Evolutionary conservation across 2,888 invertebrate species (phyloP).

Genomic region (Eugnorisma glareosa): DNA sequence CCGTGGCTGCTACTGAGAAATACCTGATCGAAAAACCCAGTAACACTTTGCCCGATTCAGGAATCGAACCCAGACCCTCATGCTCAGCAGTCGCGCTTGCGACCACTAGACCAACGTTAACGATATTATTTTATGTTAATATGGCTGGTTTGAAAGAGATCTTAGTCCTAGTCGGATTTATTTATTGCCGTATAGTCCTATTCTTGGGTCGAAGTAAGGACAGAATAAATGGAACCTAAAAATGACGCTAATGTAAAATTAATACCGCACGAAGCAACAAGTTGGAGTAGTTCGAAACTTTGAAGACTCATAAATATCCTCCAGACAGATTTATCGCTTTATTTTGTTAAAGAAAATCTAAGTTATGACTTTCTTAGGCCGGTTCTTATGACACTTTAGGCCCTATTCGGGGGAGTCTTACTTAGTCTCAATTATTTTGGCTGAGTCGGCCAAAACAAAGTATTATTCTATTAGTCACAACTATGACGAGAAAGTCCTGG

Average conservation of each 20-base stretch:
- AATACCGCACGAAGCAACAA: conserved; percentile 42
- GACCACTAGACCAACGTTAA: too few species aligned
- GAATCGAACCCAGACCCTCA: too few species aligned
- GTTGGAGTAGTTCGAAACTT: conserved; percentile 20
- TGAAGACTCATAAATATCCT: conserved; percentile 37
- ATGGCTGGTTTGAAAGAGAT: background rate
- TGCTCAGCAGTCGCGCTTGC: too few species aligned
- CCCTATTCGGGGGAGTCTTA: background rate
- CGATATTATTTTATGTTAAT: background rate
- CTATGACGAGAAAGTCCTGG: background rate
- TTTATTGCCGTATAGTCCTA: background rate
- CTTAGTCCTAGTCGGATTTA: background rate
- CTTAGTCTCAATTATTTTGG: background rate
- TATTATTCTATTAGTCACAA: background rate
- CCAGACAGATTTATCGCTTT: conserved; percentile 38
- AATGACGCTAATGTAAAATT: conserved; percentile 7
- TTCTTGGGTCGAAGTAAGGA: background rate
- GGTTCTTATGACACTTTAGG: background rate
- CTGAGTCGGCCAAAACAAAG: background rate
- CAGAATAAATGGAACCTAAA: conserved; percentile 2
- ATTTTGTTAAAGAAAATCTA: conserved; percentile 15
- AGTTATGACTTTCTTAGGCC: conserved; percentile 16
- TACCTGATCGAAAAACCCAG: too few species aligned
- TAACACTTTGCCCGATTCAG: too few species aligned
- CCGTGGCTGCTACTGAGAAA: too few species aligned